Conservation (phyloP, 92 coral and sea anemone species). For the Porites evermanni region DNA sequence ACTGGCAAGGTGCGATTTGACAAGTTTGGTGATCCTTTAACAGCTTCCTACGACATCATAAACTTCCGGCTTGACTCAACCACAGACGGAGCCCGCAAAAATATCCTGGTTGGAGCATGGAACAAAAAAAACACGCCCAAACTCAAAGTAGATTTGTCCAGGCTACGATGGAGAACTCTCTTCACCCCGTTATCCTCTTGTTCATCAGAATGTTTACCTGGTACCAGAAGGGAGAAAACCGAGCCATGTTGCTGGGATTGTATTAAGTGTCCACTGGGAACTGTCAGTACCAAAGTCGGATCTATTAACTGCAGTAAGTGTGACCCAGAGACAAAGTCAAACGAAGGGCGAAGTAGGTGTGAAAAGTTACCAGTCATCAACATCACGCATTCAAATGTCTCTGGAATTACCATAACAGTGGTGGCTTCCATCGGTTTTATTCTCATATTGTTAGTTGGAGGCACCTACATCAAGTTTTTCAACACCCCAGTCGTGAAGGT, state of each 20-base stretch:
- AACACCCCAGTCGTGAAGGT: background rate
- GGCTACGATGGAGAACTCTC: too few relatives aligned
- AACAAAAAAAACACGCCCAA: background rate
- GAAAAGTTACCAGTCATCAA: constrained; percentile 49
- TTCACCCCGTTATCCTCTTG: too few relatives aligned
- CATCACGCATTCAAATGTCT: constrained; percentile 32
- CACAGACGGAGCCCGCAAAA: too few relatives aligned
- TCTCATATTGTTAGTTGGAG: background rate
- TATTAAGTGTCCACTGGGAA: background rate
- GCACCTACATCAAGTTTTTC: background rate
- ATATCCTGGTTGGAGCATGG: background rate
- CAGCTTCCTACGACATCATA: too few relatives aligned
- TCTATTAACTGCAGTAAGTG: constrained; percentile 20
- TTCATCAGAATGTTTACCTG: too few relatives aligned
- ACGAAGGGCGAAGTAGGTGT: constrained; percentile 32
- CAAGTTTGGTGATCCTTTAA: too few relatives aligned
- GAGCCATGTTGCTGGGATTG: background rate
- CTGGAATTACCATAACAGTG: constrained; percentile 20
- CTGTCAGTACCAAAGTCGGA: background rate
- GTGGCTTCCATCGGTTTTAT: constrained; percentile 22
- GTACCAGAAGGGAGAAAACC: too few relatives aligned
- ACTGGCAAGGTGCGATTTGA: background rate
- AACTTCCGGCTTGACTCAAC: too few relatives aligned
- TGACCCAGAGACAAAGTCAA: constrained; percentile 51
- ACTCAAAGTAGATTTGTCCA: background rate